Evolutionary conservation across 92 coral and sea anemone genomes (phyloP), one percentile per base, ranked within the genome.

Genomic region (Muricea muricata): DNA sequence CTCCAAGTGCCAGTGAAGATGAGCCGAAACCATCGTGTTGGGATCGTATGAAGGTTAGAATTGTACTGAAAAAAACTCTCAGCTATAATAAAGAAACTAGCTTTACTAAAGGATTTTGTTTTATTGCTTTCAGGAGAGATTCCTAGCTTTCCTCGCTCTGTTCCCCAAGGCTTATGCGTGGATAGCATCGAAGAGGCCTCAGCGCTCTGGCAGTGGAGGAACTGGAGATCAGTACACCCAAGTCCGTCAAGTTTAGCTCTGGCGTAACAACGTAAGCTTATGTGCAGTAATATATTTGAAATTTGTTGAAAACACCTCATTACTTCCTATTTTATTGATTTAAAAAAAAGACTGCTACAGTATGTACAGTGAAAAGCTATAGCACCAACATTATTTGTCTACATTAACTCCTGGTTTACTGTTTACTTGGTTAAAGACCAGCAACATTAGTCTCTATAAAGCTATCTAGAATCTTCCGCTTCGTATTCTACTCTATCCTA

Each of bases 151-250:
- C 54, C 63, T 78, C 15, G 45, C 63, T 28, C 50, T 78, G 0
- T 78, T 78, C 20, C 83, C 83, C 6, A 58, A 56, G 33, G 83
- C 71, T 28, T 78, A 78, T 25, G 20, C 71, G 1, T 78, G 83
- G 83, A 6, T 78, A 24, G 83, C 83, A 31, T 78, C 83, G 0
- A 56, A 78, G 33, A 78, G 83, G 37, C 83, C 83, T 33, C 83
- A 58, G 55, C 83, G 83, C 28, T 24, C 48, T 28, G 58, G 34
- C 10, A 73, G 56, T 23, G 80, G 65, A 48, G 65, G 65, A 14
- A 47, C 80, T 75, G 66, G 80, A 66, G 80, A 75, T 0, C 21
- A 50, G 65, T 75, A 75, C n/a, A 29, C 28, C 20, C 80, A 75
- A 75, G 80, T 48, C 33, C 39, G 65, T 29, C 65, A 29, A 0